phyloP scores from a whole-genome alignment of 2,113 vertebrate genomes.

The pig (Sus scrofa) region DNA sequence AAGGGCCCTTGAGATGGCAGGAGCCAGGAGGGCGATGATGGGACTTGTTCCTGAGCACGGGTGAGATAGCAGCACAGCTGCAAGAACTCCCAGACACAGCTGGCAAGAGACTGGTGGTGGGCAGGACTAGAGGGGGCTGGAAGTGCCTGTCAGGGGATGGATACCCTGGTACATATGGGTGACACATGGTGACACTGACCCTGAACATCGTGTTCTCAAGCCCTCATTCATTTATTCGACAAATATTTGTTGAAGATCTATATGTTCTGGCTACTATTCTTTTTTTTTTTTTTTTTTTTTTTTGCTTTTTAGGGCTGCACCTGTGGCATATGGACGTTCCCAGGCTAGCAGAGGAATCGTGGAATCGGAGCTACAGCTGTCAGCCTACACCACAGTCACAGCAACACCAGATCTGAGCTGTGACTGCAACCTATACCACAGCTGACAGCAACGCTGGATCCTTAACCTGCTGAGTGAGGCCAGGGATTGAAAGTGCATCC shows the following conservation, averaged over 20 bases:
- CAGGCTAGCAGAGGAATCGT: too few species aligned
- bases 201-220: not conserved
- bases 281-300: too few species aligned
- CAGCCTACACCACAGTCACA: too few species aligned
- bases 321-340: too few species aligned
- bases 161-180: not conserved
- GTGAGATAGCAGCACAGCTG: not conserved
- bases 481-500: too few species aligned
- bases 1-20: not conserved
- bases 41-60: not conserved
- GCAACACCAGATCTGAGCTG: too few species aligned
- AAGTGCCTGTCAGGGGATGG: not conserved
- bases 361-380: too few species aligned
- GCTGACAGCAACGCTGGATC: too few species aligned
- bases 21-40: rapidly evolving
- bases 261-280: not conserved
- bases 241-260: not conserved
- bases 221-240: not conserved
- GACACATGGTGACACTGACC: too few species aligned
- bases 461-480: too few species aligned
- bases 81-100: not conserved
- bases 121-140: not conserved
- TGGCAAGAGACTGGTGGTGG: not conserved
- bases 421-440: too few species aligned
- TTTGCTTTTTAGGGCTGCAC: too few species aligned